phyloP scores from a whole-genome alignment of 2,113 vertebrate species.

The Petroica traversi region DNA sequence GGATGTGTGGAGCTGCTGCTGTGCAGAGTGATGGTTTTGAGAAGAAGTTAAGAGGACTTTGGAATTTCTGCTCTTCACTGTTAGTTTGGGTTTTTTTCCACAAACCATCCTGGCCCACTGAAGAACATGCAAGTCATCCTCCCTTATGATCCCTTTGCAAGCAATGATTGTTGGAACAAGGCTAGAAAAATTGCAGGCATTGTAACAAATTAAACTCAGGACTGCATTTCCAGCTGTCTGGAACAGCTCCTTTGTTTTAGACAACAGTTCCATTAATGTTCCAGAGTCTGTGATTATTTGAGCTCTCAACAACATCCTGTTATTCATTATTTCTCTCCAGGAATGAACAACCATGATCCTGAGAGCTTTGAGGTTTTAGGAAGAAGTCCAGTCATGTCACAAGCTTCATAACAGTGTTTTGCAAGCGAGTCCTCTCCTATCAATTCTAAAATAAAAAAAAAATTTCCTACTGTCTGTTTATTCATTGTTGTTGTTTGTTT shows the following conservation, averaged over 20 bases:
- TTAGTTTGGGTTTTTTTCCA: neutral
- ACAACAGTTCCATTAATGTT: neutral
- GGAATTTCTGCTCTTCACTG: neutral
- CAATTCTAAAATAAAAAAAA: neutral
- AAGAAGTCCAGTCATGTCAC: neutral
- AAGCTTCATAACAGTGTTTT: neutral
- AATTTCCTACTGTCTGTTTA: neutral
- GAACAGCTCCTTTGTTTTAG: slow-evolving; percentile 9
- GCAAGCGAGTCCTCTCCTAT: neutral
- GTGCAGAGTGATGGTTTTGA: neutral
- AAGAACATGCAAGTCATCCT: neutral
- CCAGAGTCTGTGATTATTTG: neutral
- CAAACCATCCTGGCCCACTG: neutral
- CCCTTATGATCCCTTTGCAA: neutral
- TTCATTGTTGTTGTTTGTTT: neutral
- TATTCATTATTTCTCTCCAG: slow-evolving; percentile 14
- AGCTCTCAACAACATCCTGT: neutral
- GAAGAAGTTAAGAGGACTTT: neutral
- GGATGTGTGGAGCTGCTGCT: rapidly evolving
- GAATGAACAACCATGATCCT: neutral
- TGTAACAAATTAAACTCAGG: neutral
- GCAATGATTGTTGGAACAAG: neutral
- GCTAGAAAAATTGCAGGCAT: neutral
- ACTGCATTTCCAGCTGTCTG: slow-evolving; percentile 31
- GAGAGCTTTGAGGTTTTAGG: neutral